phyloP scores from a whole-genome alignment of 2,888 invertebrate genomes.

The Xiphydria camelus region DNA sequence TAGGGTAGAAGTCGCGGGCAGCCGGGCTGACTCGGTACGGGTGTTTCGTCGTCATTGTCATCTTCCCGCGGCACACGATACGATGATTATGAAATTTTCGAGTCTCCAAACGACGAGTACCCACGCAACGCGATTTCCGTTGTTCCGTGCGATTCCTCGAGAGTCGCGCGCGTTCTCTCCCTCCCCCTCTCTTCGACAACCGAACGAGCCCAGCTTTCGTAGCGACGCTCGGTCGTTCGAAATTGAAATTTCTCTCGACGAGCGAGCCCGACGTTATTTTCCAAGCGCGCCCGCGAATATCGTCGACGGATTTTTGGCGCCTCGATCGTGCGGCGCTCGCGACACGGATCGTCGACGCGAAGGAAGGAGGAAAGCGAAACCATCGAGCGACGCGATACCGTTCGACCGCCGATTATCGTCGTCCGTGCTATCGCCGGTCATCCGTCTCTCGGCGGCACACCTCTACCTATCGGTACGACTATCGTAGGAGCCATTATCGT shows the following conservation, averaged over 20 bases:
- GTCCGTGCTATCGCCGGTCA: no score
- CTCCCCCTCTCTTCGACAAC: slow-evolving; percentile 35
- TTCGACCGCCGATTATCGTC: no score
- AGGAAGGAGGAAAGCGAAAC: no score
- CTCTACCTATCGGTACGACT: no score
- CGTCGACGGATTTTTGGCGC: no score
- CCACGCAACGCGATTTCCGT: slow-evolving; percentile 23
- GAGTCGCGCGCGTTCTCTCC: not conserved
- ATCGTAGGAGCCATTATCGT: no score
- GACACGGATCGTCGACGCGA: no score
- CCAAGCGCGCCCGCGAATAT: no score
- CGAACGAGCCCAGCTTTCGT: slow-evolving; percentile 1
- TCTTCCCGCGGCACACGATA: slow-evolving; percentile 55
- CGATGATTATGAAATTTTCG: slow-evolving; percentile 57
- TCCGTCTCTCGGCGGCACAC: no score
- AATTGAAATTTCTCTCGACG: not conserved
- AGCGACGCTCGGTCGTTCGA: not conserved
- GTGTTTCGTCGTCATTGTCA: slow-evolving; percentile 36
- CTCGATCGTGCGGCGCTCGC: no score
- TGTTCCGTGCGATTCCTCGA: slow-evolving; percentile 9
- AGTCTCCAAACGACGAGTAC: slow-evolving; percentile 51
- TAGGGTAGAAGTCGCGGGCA: slow-evolving; percentile 36
- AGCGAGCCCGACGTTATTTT: no score
- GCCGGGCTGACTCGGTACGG: slow-evolving; percentile 17
- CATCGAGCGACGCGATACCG: no score